phyloP scores from a whole-genome alignment of 1,140 invertebrate species.

The Drosophila bifasciata region DNA sequence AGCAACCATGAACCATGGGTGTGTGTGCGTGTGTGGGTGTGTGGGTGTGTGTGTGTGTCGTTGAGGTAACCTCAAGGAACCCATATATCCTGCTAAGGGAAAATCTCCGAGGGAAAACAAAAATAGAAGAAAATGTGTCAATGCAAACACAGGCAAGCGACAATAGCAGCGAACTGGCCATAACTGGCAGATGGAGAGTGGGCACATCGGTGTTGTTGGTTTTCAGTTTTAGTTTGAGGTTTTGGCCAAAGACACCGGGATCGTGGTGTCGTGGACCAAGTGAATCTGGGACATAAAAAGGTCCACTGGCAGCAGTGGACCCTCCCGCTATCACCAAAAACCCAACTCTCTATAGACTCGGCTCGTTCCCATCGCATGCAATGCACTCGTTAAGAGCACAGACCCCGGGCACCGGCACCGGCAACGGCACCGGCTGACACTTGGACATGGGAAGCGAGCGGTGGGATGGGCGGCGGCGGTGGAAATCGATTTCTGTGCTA shows the following conservation, averaged over 20 bases:
- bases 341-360: too few relatives aligned
- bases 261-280: conserved; percentile 46
- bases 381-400: conserved; percentile 55
- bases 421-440: conserved; percentile 41
- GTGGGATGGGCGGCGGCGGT: conserved; percentile 46
- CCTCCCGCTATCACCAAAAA: too few relatives aligned
- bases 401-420: conserved; percentile 11
- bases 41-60: conserved; percentile 10
- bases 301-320: not conserved
- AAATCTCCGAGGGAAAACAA: conserved; percentile 56
- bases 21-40: too few relatives aligned
- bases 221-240: conserved; percentile 9
- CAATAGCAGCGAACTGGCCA: conserved; percentile 14
- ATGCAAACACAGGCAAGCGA: conserved; percentile 55
- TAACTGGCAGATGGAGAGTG: too few relatives aligned
- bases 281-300: conserved; percentile 58
- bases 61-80: conserved; percentile 56
- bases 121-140: conserved; percentile 69
- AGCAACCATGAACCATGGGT: not conserved
- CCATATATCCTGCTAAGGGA: conserved; percentile 61
- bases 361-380: conserved; percentile 50
- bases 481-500: conserved; percentile 48
- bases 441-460: conserved; percentile 49
- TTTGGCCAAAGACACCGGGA: conserved; percentile 21
- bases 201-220: not conserved